Base-by-base conservation (phyloP, 2,113 vertebrate genomes). In the Murina feae region DNA sequence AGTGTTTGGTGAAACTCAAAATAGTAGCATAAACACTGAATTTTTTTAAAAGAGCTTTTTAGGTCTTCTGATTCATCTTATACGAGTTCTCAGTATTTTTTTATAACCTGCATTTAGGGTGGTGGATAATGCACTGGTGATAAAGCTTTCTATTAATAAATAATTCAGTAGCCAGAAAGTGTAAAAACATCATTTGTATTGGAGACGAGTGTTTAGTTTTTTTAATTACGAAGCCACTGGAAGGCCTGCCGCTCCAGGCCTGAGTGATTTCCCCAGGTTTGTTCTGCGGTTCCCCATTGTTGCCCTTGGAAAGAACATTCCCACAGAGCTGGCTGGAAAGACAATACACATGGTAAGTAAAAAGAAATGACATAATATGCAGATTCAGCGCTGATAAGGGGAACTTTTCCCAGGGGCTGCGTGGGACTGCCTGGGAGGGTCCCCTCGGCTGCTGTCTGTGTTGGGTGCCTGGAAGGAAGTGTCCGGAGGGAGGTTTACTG, bases 401-500 rank as follows among this genome's bases (percentile, higher is more conserved):
- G 93, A 95, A 93, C 17, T 80, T 97, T 97, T 98, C 97, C 96
- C 98, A 98, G 95, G 97, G 96, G 79, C 91, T 92, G 69, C 82
- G 69, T 96, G 97, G 95, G 97, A 96, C 9, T 11, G 49, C 3
- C 81, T 12, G 44, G 95, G 94, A 95, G 96, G 97, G 93, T 83
- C 74, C 20, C 97, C 93, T 93, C 96, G 97, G 88, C 96, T 95
- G 49, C 96, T 2, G 69, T 18, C 30, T 97, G 96, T 92, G 71
- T 92, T 91, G 95, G 96, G 97, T 95, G 97, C 95, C 97, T 98
- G 98, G 98, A 98, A 98, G 98, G 98, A 99, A 99, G 98, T 98
- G 97, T 98, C 97, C 95, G 35, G 91, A 82, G 95, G 97, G 95
- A 94, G 91, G 66, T 96, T 97, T 95, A 95, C 92, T 85, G 80